Evolutionary conservation across 2,888 invertebrate genomes (phyloP), one percentile per base, ranked within the genome.

Genomic region (Sarcophaga rosellei): DNA sequence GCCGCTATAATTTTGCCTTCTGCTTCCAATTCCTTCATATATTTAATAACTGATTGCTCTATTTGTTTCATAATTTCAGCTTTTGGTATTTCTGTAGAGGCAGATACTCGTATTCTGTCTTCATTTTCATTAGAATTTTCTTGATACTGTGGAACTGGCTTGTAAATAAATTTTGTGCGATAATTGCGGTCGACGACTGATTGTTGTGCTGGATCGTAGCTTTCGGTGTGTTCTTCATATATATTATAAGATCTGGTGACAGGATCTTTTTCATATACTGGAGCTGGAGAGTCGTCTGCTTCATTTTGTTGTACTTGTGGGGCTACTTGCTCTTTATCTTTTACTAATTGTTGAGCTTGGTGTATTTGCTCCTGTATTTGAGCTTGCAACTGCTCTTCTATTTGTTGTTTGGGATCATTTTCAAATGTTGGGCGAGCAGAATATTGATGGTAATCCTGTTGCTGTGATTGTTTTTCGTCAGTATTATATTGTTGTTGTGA

Each of bases 1-100:
- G 92, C 88, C 3, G 92, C 89, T 1, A 91, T 88, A 4, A 92
- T 91, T 62, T 93, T 93, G 3, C 92, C 93, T 72, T 92, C 92
- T 1, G 91, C 91, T 81, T 93, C 93, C 82, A 93, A 87, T 63
- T 92, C 92, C 73, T 92, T 92, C 92, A 93, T 93, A 74, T 93
- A 93, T 86, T 92, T 92, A 17, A 93, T 91, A 0, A 93, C 93
- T 0, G 93, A 93, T 70, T 93, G 91, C 72, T 93, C 93, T 62
- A 93, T 93, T 74, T 93, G 93, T 65, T 92, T 92, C 86, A 93
- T 90, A 4, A 93, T 92, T 86, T 93, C 92, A 0, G 91, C 91
- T 82, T 92, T 93, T 6, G 92, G 92, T 82, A 93, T 91, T 66
- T 93, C 92, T 21, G 91, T 92, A 0, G 92, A 90, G 47, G 92